Conservation (phyloP, 30 jellyfish, hydroid and myxozoan genomes). For the Turritopsis dohrnii region DNA sequence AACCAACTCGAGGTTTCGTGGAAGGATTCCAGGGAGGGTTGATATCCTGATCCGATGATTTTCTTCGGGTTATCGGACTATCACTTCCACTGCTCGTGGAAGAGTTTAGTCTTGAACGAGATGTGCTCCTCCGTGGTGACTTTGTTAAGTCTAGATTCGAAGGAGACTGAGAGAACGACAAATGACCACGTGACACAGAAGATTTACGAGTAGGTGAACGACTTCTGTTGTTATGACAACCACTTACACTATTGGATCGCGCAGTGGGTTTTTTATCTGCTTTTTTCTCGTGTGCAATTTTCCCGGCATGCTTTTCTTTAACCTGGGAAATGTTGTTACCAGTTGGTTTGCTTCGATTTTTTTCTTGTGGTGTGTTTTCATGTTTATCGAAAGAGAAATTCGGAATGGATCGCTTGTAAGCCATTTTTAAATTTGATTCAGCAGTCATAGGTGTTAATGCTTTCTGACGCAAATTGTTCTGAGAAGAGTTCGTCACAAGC, state of each 20-base stretch:
- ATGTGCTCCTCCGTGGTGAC: background rate
- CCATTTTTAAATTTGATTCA: background rate
- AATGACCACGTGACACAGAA: background rate
- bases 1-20: background rate
- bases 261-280: background rate
- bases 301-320: background rate
- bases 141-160: background rate
- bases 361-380: background rate
- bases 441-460: background rate
- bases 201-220: constrained; percentile 11
- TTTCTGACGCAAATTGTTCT: background rate
- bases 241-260: constrained; percentile 1
- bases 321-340: background rate
- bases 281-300: background rate
- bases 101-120: background rate
- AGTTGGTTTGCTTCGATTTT: background rate
- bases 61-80: background rate
- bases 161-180: background rate
- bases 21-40: constrained; percentile 25
- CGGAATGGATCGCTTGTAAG: background rate
- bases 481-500: background rate
- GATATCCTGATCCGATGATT: background rate
- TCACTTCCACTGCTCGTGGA: background rate
- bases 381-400: background rate
- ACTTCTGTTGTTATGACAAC: background rate